A percentile compares a stretch with the other conserved stretches of the same genome.
Conservation (phyloP, 2,113 vertebrate species). For the Rhineura floridana region DNA sequence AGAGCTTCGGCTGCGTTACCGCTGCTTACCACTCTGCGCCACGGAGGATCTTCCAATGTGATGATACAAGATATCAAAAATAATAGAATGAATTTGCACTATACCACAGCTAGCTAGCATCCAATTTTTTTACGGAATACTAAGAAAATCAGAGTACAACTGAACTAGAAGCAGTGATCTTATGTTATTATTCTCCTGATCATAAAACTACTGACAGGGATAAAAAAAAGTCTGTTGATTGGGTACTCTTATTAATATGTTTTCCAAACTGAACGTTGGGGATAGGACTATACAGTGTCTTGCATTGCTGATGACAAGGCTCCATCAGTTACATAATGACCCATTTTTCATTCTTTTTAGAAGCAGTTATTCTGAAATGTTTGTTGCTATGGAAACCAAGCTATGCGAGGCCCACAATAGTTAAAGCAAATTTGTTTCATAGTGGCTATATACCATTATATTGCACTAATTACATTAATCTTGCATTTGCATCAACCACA, state of each 20-base stretch:
- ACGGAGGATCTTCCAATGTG: no score
- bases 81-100: neutral
- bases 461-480: neutral
- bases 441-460: neutral
- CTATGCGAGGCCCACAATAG: neutral
- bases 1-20: no score
- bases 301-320: neutral
- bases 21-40: no score
- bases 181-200: neutral
- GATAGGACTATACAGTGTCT: neutral
- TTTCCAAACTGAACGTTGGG: neutral
- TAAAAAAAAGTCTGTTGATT: neutral
- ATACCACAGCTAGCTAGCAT: neutral
- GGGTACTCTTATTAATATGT: neutral
- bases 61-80: neutral
- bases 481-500: neutral
- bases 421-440: neutral
- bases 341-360: neutral
- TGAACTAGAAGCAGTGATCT: neutral
- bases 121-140: neutral
- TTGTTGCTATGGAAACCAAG: constrained; percentile 1
- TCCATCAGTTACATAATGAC: constrained; percentile 1
- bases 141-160: neutral
- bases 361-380: neutral
- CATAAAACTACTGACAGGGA: neutral